Percentiles rank a stretch among this genome's conserved stretches.
Evolutionary conservation across 2,797 vertebrate species (phyloP).

Genomic region (Morus bassanus): DNA sequence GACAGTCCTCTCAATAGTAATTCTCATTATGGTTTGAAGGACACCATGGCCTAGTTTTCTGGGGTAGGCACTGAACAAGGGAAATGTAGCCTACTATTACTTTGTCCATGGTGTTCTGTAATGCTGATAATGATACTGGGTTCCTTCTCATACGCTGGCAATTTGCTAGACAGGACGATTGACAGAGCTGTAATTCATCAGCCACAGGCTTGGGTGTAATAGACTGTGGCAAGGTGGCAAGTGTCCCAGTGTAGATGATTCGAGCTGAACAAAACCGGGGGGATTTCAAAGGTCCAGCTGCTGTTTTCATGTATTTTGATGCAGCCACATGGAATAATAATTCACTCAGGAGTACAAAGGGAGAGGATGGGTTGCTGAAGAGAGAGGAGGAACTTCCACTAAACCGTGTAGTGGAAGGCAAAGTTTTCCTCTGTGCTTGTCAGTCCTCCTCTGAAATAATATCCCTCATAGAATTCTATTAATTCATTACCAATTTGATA

Average conservation of each 20-base stretch:
- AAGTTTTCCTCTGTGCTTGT: background rate
- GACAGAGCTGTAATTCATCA: constrained; percentile 40
- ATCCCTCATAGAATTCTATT: background rate
- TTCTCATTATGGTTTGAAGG: constrained; percentile 50
- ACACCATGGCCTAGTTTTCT: constrained; percentile 38
- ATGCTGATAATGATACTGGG: background rate
- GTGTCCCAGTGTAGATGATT: background rate
- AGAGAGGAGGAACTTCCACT: background rate
- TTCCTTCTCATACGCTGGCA: background rate
- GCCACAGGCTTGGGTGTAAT: background rate
- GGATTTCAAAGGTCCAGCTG: background rate
- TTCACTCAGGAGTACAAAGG: background rate
- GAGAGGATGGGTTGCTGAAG: background rate
- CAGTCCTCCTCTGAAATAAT: background rate
- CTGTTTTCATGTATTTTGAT: background rate
- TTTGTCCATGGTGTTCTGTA: background rate
- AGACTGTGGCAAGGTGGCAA: constrained; percentile 7
- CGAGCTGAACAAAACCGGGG: fast-evolving
- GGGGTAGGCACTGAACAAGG: background rate
- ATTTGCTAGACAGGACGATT: background rate
- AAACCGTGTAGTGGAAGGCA: background rate
- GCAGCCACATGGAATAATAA: background rate
- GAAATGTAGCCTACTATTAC: background rate
- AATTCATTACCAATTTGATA: constrained; percentile 24
- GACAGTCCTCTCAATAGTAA: constrained; percentile 2